Percentiles rank a stretch among this genome's conserved stretches.
Conservation (phyloP, 2,113 vertebrate species). For the Cebus imitator region DNA sequence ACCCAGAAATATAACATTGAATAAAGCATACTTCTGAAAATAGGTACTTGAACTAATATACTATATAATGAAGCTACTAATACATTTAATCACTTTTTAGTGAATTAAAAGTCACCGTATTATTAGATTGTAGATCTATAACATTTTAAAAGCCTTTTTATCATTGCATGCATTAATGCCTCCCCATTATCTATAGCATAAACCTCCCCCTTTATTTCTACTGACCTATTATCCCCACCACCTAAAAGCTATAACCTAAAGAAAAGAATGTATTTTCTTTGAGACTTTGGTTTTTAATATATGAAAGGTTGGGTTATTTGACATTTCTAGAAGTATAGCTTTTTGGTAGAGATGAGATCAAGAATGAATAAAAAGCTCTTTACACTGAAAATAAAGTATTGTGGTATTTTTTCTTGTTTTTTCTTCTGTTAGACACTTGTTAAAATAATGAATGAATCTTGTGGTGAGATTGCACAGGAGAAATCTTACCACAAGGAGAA, state of each 20-base stretch:
- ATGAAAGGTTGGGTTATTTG: neutral
- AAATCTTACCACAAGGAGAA: neutral
- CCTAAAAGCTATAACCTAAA: neutral
- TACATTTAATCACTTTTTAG: neutral
- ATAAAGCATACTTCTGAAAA: slow-evolving; percentile 23
- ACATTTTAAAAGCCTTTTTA: neutral
- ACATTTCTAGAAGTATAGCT: neutral
- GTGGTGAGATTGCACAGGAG: neutral
- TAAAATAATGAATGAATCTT: neutral
- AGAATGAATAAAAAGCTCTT: neutral
- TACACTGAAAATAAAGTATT: neutral
- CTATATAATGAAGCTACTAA: neutral
- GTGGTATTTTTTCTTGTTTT: neutral
- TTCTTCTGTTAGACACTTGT: neutral
- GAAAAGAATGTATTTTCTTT: neutral
- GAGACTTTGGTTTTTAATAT: neutral
- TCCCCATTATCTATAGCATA: neutral
- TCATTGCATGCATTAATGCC: neutral
- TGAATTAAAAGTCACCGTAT: neutral
- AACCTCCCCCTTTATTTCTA: neutral
- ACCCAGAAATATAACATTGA: neutral
- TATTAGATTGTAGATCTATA: neutral
- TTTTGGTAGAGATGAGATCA: neutral
- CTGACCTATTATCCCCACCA: neutral
- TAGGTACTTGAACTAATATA: neutral